These are phyloP conservation scores for Psittacula cyanocephala DNA, from an alignment of 2,113 vertebrate genomes.

Conservation along the genomic window DNA sequence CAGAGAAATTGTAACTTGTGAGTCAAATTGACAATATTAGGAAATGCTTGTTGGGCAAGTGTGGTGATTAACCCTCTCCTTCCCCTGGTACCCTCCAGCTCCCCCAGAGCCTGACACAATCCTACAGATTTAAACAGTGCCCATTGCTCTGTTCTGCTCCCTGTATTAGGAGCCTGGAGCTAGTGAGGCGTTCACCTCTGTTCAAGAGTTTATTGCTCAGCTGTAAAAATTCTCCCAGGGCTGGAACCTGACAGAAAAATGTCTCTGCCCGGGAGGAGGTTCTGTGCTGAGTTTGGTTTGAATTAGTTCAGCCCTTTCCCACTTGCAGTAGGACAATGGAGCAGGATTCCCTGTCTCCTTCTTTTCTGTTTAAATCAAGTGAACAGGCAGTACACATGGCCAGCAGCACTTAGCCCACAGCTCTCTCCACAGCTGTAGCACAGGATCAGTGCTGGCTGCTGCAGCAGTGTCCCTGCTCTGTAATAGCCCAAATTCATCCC, in stretches of 20 bases:
- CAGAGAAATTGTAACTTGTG: constrained; percentile 65
- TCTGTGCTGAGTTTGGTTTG: constrained; percentile 62
- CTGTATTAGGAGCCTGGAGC: neutral
- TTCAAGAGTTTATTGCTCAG: constrained; percentile 54
- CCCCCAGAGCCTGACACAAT: neutral
- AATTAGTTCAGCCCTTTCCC: constrained; percentile 45
- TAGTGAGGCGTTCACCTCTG: neutral
- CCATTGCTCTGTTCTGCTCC: neutral
- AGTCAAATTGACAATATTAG: constrained; percentile 60
- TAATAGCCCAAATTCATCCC: rapidly evolving
- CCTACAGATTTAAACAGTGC: neutral
- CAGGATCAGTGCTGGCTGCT: neutral
- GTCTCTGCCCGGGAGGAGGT: constrained; percentile 33
- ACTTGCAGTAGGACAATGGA: constrained; percentile 41
- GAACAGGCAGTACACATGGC: neutral
- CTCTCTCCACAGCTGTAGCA: neutral
- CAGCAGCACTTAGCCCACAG: neutral
- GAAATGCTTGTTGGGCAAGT: constrained; percentile 32
- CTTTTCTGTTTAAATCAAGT: neutral
- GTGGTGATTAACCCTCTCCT: constrained; percentile 27
- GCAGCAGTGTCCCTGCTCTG: neutral
- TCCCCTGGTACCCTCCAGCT: neutral
- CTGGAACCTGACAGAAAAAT: constrained; percentile 56
- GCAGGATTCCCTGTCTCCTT: constrained; percentile 19
- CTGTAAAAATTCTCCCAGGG: constrained; percentile 65